Conservation (phyloP, 2,888 invertebrate species). For the Augochlorella aurata region DNA sequence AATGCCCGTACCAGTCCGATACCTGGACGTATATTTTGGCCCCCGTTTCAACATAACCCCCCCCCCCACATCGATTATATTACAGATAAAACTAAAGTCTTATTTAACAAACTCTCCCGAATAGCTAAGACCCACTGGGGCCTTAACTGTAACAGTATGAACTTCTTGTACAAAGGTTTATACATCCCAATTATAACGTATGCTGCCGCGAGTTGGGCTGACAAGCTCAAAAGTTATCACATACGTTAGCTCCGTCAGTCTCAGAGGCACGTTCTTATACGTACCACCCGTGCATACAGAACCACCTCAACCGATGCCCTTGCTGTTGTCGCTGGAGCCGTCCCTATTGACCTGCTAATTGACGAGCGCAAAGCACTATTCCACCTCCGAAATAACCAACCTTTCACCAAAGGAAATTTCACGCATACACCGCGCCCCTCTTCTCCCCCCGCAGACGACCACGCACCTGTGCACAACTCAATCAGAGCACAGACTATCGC, state of each 20-base stretch:
- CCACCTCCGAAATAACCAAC: no score
- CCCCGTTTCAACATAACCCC: conserved; percentile 23
- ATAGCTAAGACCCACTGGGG: conserved; percentile 48
- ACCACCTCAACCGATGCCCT: no score
- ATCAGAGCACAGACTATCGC: no score
- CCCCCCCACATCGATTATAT: conserved; percentile 22
- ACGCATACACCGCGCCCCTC: no score
- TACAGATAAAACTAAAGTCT: not conserved
- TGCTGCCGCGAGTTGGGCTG: conserved; percentile 14
- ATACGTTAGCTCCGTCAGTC: not conserved
- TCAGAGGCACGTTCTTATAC: not conserved
- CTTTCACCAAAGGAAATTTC: no score
- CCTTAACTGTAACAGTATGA: not conserved
- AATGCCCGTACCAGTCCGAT: not conserved
- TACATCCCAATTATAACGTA: conserved; percentile 33
- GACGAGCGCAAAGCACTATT: no score
- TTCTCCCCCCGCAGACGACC: no score
- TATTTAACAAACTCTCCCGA: not conserved
- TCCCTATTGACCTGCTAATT: no score
- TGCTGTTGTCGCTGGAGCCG: no score
- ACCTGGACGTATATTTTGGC: not conserved
- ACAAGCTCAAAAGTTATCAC: not conserved
- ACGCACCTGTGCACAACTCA: no score
- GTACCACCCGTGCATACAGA: no score
- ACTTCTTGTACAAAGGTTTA: conserved; percentile 35